A percentile compares a stretch with the other conserved stretches of the same genome.
Evolutionary conservation across 2,113 vertebrate genomes (phyloP).

Genomic region (Cololabis saira): DNA sequence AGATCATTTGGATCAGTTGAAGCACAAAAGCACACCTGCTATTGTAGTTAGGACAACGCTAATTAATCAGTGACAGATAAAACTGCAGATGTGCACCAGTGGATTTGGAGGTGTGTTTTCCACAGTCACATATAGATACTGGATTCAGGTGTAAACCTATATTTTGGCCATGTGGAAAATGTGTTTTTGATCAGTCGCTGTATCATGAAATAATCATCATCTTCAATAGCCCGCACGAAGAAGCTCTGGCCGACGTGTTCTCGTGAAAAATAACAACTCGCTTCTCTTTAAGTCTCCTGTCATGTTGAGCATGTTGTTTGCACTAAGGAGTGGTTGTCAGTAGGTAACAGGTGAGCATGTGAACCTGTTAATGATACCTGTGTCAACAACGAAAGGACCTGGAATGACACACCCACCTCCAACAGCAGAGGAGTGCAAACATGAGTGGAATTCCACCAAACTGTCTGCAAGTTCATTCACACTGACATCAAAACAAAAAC

Average conservation of each 20-base stretch:
- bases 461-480: constrained; percentile 10
- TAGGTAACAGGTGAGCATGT: constrained; percentile 19
- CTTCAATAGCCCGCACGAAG: not conserved
- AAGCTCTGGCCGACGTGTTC: not conserved
- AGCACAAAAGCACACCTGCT: too few species aligned
- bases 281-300: not conserved
- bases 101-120: not conserved
- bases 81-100: not conserved
- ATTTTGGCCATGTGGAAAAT: not conserved
- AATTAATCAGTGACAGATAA: not conserved
- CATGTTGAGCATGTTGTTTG: constrained; percentile 4
- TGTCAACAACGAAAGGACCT: constrained; percentile 5
- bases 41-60: too few species aligned
- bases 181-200: not conserved
- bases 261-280: constrained; percentile 1
- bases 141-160: not conserved
- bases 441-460: not conserved
- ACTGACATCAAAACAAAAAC: not conserved
- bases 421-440: constrained; percentile 13
- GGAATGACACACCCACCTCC: constrained; percentile 19
- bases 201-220: not conserved
- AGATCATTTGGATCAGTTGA: too few species aligned
- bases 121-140: not conserved
- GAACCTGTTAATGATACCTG: constrained; percentile 20
- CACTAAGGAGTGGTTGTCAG: not conserved